Conservation (phyloP, 2,888 invertebrate genomes). For the Frankliniella fusca region DNA sequence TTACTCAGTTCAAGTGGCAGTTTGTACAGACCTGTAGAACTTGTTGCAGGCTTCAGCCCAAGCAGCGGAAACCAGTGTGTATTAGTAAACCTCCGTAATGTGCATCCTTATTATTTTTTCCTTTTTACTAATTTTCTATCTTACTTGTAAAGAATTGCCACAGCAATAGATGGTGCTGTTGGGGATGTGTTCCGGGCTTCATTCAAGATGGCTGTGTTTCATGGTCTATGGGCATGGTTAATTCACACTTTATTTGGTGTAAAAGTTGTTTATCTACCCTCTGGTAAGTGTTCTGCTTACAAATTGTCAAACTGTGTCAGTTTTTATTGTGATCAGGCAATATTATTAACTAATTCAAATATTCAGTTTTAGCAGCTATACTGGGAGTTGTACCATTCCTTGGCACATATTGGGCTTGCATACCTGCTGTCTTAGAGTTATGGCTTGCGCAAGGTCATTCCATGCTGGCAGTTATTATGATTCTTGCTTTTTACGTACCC, state of each 20-base stretch:
- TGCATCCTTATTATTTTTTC: not conserved
- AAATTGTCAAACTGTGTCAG: not conserved
- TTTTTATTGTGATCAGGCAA: not conserved
- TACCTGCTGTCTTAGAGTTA: conserved; percentile 91
- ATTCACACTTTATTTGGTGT: conserved; percentile 92
- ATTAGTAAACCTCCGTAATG: not conserved
- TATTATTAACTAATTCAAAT: conserved; percentile 27
- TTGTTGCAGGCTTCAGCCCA: conserved; percentile 76
- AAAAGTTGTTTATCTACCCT: conserved; percentile 91
- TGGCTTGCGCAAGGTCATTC: conserved; percentile 88
- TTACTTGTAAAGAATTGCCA: conserved; percentile 60
- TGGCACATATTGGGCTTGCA: conserved; percentile 91
- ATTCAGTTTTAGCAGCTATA: conserved; percentile 79
- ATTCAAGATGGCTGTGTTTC: conserved; percentile 94
- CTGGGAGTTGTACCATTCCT: conserved; percentile 94
- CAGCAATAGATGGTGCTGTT: conserved; percentile 79
- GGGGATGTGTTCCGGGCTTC: conserved; percentile 95
- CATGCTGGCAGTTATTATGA: conserved; percentile 73
- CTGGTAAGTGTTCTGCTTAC: conserved; percentile 54
- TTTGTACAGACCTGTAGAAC: conserved; percentile 89
- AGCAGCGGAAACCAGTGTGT: conserved; percentile 59
- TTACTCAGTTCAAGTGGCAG: conserved; percentile 79
- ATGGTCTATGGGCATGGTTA: conserved; percentile 97
- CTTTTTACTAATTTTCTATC: conserved; percentile 12
- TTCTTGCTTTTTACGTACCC: conserved; percentile 82